These are phyloP conservation scores for Eleutherodactylus coqui DNA, from an alignment of 2,797 vertebrate species.

Conservation along the genomic window DNA sequence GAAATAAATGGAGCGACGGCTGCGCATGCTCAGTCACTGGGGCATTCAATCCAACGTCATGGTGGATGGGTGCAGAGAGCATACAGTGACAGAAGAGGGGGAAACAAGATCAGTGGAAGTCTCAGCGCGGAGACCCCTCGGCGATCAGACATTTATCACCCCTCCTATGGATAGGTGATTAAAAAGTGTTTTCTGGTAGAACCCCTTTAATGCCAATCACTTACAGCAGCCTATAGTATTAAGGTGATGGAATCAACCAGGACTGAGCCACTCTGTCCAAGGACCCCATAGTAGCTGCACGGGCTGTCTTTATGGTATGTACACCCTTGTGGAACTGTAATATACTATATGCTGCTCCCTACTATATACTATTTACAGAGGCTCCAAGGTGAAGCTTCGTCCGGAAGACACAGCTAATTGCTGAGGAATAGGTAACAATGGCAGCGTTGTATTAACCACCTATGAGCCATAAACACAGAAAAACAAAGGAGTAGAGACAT, in stretches of 20 bases:
- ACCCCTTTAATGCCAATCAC: too few species aligned
- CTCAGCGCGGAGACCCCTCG: too few species aligned
- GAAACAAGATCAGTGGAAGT: too few species aligned
- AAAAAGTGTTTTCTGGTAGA: too few species aligned
- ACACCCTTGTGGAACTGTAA: neutral
- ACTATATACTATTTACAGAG: neutral
- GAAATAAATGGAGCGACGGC: too few species aligned
- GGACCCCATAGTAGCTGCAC: neutral
- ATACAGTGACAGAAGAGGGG: too few species aligned
- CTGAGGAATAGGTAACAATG: neutral
- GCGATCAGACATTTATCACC: too few species aligned
- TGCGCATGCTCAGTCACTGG: too few species aligned
- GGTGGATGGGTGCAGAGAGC: too few species aligned
- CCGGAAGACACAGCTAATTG: constrained; percentile 13
- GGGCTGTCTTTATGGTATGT: neutral
- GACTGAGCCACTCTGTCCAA: neutral
- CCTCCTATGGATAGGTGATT: too few species aligned
- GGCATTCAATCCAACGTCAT: too few species aligned
- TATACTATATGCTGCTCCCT: neutral
- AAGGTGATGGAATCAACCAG: neutral
- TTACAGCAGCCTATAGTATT: neutral
- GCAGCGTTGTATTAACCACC: neutral
- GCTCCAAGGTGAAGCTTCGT: constrained; percentile 3
- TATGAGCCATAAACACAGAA: neutral
- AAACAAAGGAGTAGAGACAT: neutral